These are phyloP conservation scores for Alectura lathami DNA, from an alignment of 2,113 vertebrate species.

Conservation along the genomic window DNA sequence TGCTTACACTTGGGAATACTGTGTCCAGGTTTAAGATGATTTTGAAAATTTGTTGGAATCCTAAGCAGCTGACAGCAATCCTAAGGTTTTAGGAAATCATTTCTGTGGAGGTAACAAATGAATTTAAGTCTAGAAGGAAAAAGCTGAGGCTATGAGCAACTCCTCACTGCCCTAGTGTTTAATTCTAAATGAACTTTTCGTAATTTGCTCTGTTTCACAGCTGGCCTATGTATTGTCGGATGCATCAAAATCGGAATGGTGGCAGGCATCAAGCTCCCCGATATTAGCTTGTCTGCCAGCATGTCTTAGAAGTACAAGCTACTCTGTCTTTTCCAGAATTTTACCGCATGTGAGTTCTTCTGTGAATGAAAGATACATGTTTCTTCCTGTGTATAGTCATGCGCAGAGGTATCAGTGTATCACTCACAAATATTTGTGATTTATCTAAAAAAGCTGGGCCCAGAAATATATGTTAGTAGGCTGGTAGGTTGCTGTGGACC, in stretches of 20 bases:
- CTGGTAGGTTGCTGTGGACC: background rate
- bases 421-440: background rate
- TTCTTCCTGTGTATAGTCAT: background rate
- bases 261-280: background rate
- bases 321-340: background rate
- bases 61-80: background rate
- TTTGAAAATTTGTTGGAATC: constrained; percentile 2
- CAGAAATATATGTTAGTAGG: background rate
- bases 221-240: background rate
- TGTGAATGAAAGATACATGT: background rate
- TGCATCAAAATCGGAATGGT: background rate
- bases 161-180: background rate
- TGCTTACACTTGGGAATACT: constrained; percentile 4
- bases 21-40: background rate
- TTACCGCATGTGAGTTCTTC: background rate
- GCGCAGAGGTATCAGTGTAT: background rate
- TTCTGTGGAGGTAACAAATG: background rate
- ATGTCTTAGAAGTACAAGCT: background rate
- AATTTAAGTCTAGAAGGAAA: background rate
- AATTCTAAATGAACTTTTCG: background rate
- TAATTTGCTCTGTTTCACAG: background rate
- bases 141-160: background rate
- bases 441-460: background rate
- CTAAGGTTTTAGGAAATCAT: background rate
- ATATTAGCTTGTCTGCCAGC: background rate